phyloP scores from a whole-genome alignment of 2,888 invertebrate species.

The Sphecodes monilicornis region DNA sequence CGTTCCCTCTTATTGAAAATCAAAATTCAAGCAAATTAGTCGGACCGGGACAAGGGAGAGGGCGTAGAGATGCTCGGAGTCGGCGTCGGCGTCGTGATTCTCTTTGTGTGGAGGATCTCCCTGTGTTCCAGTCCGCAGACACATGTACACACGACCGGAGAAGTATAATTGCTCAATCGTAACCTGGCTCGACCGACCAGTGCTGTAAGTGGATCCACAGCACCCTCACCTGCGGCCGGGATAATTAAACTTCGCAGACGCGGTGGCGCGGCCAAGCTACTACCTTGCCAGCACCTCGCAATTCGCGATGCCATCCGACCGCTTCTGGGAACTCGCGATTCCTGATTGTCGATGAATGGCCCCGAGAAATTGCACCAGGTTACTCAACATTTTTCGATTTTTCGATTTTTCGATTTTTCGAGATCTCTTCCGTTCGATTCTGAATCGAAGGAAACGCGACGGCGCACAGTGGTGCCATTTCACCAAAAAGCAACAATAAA shows the following conservation, averaged over 20 bases:
- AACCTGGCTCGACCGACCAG: conserved; percentile 67
- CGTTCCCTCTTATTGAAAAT: conserved; percentile 82
- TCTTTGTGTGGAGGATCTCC: conserved; percentile 6
- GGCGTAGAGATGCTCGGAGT: not conserved
- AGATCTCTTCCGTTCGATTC: not conserved
- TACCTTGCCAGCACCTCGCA: conserved; percentile 15
- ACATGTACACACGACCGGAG: conserved; percentile 26
- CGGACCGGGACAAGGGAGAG: conserved; percentile 32
- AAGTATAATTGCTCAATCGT: conserved; percentile 68
- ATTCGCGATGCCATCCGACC: conserved; percentile 27
- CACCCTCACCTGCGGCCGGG: conserved; percentile 58
- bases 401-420: not conserved
- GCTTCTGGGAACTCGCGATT: conserved; percentile 31
- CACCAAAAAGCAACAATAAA: too few species aligned
- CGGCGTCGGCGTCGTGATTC: conserved; percentile 23
- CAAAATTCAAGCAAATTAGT: conserved; percentile 83
- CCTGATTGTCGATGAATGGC: conserved; percentile 33
- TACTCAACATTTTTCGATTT: not conserved
- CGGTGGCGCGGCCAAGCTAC: conserved; percentile 37
- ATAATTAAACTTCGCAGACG: conserved; percentile 78
- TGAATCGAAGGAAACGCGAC: not conserved
- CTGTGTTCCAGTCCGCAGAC: conserved; percentile 3
- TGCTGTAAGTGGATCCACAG: conserved; percentile 72
- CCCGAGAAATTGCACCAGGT: not conserved
- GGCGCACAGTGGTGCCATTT: too few species aligned